Evolutionary conservation across 2,113 vertebrate genomes (phyloP).

Genomic region (Raja brachyura): DNA sequence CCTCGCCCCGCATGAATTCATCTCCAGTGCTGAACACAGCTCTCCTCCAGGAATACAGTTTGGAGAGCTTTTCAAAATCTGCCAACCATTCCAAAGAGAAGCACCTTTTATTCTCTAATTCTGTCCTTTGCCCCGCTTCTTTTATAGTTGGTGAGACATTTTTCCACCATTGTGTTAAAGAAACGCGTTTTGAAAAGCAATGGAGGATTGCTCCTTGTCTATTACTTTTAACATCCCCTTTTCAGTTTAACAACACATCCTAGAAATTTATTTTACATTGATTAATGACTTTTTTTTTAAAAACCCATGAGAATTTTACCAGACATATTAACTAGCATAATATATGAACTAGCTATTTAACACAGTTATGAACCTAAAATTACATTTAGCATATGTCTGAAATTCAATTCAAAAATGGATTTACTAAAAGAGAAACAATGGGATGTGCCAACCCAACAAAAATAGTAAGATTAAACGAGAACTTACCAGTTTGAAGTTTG

Average conservation of each 20-base stretch:
- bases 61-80: not conserved
- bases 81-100: not conserved
- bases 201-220: not conserved
- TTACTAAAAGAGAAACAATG: not conserved
- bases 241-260: not conserved
- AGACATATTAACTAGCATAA: not conserved
- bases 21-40: no score
- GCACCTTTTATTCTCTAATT: not conserved
- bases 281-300: not conserved
- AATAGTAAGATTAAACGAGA: no score
- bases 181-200: not conserved
- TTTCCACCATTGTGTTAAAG: not conserved
- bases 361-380: not conserved
- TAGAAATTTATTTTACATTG: conserved; percentile 6
- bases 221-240: not conserved
- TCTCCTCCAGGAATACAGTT: not conserved
- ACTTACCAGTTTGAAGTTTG: no score
- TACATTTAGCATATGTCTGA: not conserved
- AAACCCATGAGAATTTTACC: no score
- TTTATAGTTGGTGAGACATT: not conserved
- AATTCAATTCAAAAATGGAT: not conserved
- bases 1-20: not conserved
- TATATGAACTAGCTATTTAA: not conserved
- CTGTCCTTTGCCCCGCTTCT: not conserved
- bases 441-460: not conserved